Evolutionary conservation across 2,797 vertebrate genomes (phyloP).

Genomic region (Squalus acanthias): DNA sequence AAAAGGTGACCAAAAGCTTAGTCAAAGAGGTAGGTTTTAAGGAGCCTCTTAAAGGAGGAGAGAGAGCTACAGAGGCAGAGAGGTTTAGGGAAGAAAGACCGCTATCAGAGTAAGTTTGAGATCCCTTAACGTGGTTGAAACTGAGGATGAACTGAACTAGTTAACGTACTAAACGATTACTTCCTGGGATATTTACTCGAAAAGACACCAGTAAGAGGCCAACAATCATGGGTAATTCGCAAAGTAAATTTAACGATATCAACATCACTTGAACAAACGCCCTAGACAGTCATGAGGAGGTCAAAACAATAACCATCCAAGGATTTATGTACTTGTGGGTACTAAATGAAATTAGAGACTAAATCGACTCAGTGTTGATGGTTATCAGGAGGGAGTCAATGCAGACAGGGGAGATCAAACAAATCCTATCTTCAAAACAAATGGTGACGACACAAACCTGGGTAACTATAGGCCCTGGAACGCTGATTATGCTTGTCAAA

Average conservation of each 20-base stretch:
- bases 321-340: not conserved
- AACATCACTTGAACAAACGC: constrained; percentile 14
- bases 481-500: not conserved
- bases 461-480: not conserved
- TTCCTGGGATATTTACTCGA: not conserved
- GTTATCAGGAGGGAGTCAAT: constrained; percentile 13
- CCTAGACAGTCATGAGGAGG: not conserved
- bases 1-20: no score
- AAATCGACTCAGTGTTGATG: constrained; percentile 5
- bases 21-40: not conserved
- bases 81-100: not conserved
- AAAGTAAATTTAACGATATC: constrained; percentile 16
- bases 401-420: constrained; percentile 21
- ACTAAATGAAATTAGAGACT: constrained; percentile 19
- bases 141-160: not conserved
- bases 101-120: not conserved
- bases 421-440: constrained; percentile 15
- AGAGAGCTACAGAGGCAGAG: not conserved
- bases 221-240: constrained; percentile 4
- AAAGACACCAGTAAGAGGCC: not conserved
- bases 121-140: not conserved
- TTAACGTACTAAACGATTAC: not conserved
- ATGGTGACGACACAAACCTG: not conserved
- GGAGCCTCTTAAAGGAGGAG: not conserved
- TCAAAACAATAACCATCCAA: not conserved